Base-by-base conservation (phyloP, 2,797 vertebrate species). In the Falco berigora region DNA sequence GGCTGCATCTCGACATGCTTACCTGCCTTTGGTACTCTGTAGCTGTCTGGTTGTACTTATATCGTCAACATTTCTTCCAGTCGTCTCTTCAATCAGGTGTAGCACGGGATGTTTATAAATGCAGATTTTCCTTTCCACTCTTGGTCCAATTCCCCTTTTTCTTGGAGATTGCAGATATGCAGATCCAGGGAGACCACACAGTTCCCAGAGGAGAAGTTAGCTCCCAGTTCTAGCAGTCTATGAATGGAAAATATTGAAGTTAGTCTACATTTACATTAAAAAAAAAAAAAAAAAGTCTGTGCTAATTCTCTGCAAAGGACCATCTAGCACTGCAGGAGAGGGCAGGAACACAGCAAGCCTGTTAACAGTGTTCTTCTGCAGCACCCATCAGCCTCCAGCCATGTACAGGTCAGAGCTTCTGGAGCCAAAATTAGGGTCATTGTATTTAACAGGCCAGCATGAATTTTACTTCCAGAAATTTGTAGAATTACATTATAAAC, bases 361-460 rank as follows among this genome's bases (percentile, higher is more conserved):
- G 0, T 30, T 30, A 30, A 30, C 0, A 4, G 6, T 10, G 5
- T 62, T 62, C 64, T 56, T 73, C 71, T 9, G 14, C 63, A 62
- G 47, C 22, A 58, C 24, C 10, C 63, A 42, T 47, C 46, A 68
- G 2, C 19, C 44, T 52, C 47, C 47, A 74, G 28, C 25, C 24
- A 10, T 25, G 56, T 61, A 42, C 28, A 81, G 14, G 42, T 62
- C 46, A 46, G 52, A 75, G 5, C n/a, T 81, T 86, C 66, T 10
- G 13, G 13, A 62, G 16, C 28, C 62, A 52, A 71, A 84, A 80
- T 68, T 36, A 58, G 25, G 14, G 22, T 30, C 7, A 14, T 12
- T 59, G 19, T 40, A 22, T 86, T 84, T 81, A 84, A 68, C 7
- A 50, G 38, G 6, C 9, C 28, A 52, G 21, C 16, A 6, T 28